These are phyloP conservation scores for Phrynocephalus guinanensis DNA, from an alignment of 2,797 vertebrate species.

Conservation along the genomic window DNA sequence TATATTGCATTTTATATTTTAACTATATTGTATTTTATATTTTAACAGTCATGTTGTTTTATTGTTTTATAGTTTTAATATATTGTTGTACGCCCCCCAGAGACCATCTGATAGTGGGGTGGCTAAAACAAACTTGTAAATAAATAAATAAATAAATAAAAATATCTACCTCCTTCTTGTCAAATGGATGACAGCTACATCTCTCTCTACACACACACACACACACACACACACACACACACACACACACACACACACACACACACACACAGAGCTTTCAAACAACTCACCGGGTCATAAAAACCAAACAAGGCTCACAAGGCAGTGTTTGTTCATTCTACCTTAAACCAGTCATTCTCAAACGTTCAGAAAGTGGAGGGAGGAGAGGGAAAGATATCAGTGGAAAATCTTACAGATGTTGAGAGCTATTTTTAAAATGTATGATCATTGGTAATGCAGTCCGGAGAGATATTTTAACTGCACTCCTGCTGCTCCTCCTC, in stretches of 20 bases:
- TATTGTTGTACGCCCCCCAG: too few relatives aligned
- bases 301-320: neutral
- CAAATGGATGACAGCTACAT: too few relatives aligned
- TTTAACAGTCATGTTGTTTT: too few relatives aligned
- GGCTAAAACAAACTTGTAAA: too few relatives aligned
- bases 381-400: constrained; percentile 53
- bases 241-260: neutral
- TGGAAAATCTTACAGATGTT: constrained; percentile 40
- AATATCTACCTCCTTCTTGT: neutral
- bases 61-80: too few relatives aligned
- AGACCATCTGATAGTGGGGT: too few relatives aligned
- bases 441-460: neutral
- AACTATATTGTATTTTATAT: too few relatives aligned
- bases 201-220: too few relatives aligned
- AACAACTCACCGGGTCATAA: neutral
- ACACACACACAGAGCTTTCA: neutral
- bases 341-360: constrained; percentile 51
- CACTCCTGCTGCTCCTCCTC: constrained; percentile 19
- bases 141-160: neutral
- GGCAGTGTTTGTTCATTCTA: constrained; percentile 32
- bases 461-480: constrained; percentile 44
- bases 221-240: too few relatives aligned
- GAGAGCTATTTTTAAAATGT: neutral
- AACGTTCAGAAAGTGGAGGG: neutral
- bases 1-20: too few relatives aligned